A percentile compares a stretch with the other conserved stretches of the same genome.
Evolutionary conservation across 2,888 invertebrate species (phyloP).

Genomic region (Enoplolaimus lenunculus): DNA sequence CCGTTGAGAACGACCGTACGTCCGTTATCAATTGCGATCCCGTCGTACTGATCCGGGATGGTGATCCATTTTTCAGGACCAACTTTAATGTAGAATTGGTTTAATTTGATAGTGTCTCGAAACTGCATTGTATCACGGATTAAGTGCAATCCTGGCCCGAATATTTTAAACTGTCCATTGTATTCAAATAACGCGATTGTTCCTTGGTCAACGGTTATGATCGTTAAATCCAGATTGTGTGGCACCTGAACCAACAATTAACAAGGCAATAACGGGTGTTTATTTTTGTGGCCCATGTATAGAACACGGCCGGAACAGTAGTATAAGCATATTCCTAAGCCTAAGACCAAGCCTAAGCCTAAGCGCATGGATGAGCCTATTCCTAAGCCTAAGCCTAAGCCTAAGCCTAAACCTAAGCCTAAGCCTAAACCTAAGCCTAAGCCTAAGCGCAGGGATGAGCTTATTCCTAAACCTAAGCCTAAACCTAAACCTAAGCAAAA

Average conservation of each 20-base stretch:
- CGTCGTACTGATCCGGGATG: constrained; percentile 17
- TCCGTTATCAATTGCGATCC: constrained; percentile 15
- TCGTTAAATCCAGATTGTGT: constrained; percentile 10
- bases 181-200: constrained; percentile 15
- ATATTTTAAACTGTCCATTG: constrained; percentile 16
- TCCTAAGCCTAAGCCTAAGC: too few relatives aligned
- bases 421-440: too few relatives aligned
- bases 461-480: too few relatives aligned
- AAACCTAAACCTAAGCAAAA: too few relatives aligned
- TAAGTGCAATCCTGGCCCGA: constrained; percentile 14
- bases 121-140: constrained; percentile 15
- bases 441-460: too few relatives aligned
- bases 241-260: neutral
- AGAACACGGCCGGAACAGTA: too few relatives aligned
- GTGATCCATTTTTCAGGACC: constrained; percentile 16
- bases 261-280: too few relatives aligned
- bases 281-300: too few relatives aligned
- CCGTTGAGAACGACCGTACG: constrained; percentile 3
- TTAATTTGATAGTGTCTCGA: neutral
- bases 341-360: too few relatives aligned
- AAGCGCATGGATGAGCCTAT: too few relatives aligned
- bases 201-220: constrained; percentile 16
- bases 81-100: constrained; percentile 13
- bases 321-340: too few relatives aligned
- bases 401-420: too few relatives aligned